Evolutionary conservation across 2,113 vertebrate species (phyloP), one percentile per base, ranked within the genome.

Genomic region (Carlito syrichta): DNA sequence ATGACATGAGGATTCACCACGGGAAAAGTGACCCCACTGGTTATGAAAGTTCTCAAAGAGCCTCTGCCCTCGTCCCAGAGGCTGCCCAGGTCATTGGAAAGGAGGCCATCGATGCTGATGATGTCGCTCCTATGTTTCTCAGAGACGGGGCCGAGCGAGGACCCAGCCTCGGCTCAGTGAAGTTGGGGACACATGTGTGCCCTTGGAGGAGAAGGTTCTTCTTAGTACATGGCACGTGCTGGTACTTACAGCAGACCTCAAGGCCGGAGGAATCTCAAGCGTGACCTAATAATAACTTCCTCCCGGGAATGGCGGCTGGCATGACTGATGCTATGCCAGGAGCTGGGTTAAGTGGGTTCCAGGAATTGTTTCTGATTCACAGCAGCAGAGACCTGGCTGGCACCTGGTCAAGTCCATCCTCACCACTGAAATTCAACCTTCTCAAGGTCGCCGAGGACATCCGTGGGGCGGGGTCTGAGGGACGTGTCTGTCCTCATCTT

Each of bases 161-260:
- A 54, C 43, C 88, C 43, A 19, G 2, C 30, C 17, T 4, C 63
- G 1, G 3, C 88, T 2, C 1, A n/a, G 23, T 17, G 2, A 56
- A 13, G 5, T 1, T 1, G 9, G 40, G 54, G 20, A 40, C 1
- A 0, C 0, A n/a, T n/a, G n/a, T n/a, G 0, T 0, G 12, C 2
- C 0, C 35, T 52, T 23, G 63, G 43, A 32, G 19, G 43, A 19
- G 22, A 60, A 60, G 60, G 60, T 12, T 48, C 48, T 25, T 27
- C 27, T 8, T n/a, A n/a, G 52, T 35, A 10, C 35, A 2, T 12
- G 0, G 27, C 13, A 6, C 30, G 3, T 6, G 6, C 32, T 0
- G 0, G 45, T 2, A 0, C 66, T 81, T 38, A 6, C 16, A 25
- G 17, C 4, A 8, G 19, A 30, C 90, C 68, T 86, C 38, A 1